Base-by-base conservation (phyloP, 2,113 vertebrate genomes). In the Callionymus lyra region DNA sequence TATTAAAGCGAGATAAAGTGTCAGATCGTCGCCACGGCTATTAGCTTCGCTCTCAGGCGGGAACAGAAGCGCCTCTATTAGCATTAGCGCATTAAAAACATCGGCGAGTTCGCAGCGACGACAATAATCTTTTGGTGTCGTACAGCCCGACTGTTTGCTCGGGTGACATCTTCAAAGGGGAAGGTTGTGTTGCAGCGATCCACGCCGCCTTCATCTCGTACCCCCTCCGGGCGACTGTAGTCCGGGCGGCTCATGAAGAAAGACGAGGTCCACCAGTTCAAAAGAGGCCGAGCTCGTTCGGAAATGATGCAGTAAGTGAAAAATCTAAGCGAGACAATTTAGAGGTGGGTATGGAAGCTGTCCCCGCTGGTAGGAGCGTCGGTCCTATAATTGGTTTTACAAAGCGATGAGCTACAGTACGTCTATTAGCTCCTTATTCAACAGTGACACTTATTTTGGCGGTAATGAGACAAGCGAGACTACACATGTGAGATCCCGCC, bases 91-190 rank as follows among this genome's bases (percentile, higher is more conserved):
- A 68, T 68, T n/a, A 58, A 71, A 80, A 70, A 58, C 46, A 48
- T 31, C 6, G 47, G 44, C 48, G 58, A 49, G 58, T 81, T 74
- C 77, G 70, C 59, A 56, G 65, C 77, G 72, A 76, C 63, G 60
- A 53, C 68, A 79, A 80, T 83, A 79, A 76, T 76, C 72, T 68
- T 70, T 69, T 53, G 46, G 56, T 77, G 74, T 77, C 70, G 56
- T 77, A 79, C 79, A 74, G 67, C 54, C 53, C 62, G 63, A 65
- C 68, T 79, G 65, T 77, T 72, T 76, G 73, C 63, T 69, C 66
- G 34, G 33, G 56, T 44, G 42, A 58, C 48, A 59, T 60, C 65
- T 63, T 74, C 55, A 63, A 47, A 66, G 55, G 59, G 47, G 65
- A 63, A 64, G 68, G 68, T 64, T 67, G 60, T 44, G 37, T 63